Evolutionary conservation across 2,113 vertebrate genomes (phyloP), one percentile per base, ranked within the genome.

Genomic region (Arothron firmamentum): DNA sequence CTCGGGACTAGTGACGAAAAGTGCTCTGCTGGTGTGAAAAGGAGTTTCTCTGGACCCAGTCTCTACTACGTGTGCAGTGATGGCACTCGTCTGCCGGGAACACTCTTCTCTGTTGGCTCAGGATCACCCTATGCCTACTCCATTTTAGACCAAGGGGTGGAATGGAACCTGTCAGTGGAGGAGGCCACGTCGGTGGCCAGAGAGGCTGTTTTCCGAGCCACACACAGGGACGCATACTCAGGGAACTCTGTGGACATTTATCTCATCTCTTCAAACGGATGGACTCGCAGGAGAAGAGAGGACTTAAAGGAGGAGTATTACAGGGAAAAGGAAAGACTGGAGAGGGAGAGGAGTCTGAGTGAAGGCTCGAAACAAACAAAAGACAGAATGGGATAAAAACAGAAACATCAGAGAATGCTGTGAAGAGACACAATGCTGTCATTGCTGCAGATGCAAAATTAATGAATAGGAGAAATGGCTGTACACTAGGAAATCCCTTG

Each of bases 91-190:
- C 82, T 95, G 57, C 83, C 85, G 47, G 91, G 92, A 15, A 66
- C 85, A 1, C 79, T 94, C 42, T 93, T 95, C 58, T 93, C 94
- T 0, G 93, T 94, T 60, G 94, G 94, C 18, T 96, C 94, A 0
- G 94, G 94, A 1, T 95, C 94, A 0, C 93, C 93, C 0, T 96
- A 94, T 0, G 94, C 94, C 54, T 94, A 93, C 43, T 92, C 92
- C 0, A 87, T 94, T 56, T 75, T 95, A 31, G 94, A 96, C 72
- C 82, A 84, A 0, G 74, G 82, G 18, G 91, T 93, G 68, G 80
- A 21, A 21, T 92, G 90, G 42, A 88, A 88, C 54, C 84, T 95
- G 86, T 85, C 79, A 12, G 70, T 82, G 23, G 80, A 76, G 0
- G 90, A 93, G 69, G 94, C 93, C 21, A 85, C 88, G 0, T 47